These are phyloP conservation scores for Sericinus montela DNA, from an alignment of 2,888 invertebrate genomes.

Conservation along the genomic window DNA sequence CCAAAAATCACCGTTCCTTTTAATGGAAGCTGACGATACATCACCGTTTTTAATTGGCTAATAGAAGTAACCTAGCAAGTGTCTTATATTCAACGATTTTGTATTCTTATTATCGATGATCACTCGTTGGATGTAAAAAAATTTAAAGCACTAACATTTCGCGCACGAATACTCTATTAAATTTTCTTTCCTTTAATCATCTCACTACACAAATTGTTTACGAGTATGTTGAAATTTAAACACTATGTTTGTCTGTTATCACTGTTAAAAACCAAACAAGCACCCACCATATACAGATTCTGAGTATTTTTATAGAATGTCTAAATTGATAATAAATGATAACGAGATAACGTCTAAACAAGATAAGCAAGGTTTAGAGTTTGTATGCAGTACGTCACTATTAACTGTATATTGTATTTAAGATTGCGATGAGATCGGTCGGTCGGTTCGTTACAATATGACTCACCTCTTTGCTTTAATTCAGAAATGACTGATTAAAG, in stretches of 20 bases:
- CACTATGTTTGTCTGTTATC: no score
- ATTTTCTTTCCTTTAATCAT: no score
- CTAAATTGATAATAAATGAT: constrained; percentile 12
- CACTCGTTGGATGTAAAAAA: no score
- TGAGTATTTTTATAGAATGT: constrained; percentile 4
- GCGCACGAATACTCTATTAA: no score
- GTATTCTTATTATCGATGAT: neutral
- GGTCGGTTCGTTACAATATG: constrained; percentile 7
- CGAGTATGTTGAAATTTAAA: no score
- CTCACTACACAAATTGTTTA: no score
- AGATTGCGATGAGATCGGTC: neutral
- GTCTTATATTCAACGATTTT: neutral
- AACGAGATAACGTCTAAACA: neutral
- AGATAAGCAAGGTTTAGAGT: constrained; percentile 11
- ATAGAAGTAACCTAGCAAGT: neutral
- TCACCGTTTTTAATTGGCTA: constrained; percentile 6
- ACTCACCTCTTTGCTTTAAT: constrained; percentile 15
- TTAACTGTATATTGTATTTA: neutral
- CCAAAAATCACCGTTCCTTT: constrained; percentile 8
- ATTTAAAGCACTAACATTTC: no score
- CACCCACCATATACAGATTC: neutral
- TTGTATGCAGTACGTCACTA: constrained; percentile 9
- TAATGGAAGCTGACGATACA: constrained; percentile 5
- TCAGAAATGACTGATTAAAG: constrained; percentile 13
- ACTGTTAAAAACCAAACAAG: neutral